A percentile compares a stretch with the other conserved stretches of the same genome.
Evolutionary conservation across 2,888 invertebrate genomes (phyloP).

Genomic region (Phalera bucephala): DNA sequence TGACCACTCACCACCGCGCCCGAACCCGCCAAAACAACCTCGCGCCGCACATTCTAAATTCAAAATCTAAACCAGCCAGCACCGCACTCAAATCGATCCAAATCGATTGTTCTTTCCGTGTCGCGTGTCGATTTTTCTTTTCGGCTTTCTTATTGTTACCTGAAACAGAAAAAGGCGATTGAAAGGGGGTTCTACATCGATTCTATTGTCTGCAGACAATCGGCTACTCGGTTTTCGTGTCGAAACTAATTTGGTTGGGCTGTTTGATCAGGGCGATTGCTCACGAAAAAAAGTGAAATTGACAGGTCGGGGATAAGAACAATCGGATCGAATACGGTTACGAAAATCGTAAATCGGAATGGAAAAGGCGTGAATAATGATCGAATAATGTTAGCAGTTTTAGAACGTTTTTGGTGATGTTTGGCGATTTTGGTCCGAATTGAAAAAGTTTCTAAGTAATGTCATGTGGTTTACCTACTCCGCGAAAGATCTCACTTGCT

Average conservation of each 20-base stretch:
- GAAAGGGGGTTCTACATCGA: conserved; percentile 68
- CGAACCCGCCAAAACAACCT: conserved; percentile 25
- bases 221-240: conserved; percentile 74
- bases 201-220: conserved; percentile 75
- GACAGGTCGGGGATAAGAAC: conserved; percentile 53
- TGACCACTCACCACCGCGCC: conserved; percentile 43
- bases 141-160: conserved; percentile 47
- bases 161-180: conserved; percentile 76
- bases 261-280: conserved; percentile 67
- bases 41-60: conserved; percentile 33
- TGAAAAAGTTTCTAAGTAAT: too few species aligned
- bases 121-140: conserved; percentile 54
- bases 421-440: too few species aligned
- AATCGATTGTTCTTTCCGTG: conserved; percentile 58
- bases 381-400: too few species aligned
- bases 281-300: conserved; percentile 63
- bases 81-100: conserved; percentile 20
- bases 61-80: conserved; percentile 5
- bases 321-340: too few species aligned
- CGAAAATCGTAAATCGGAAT: not conserved
- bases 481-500: too few species aligned
- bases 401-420: too few species aligned
- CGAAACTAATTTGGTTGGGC: conserved; percentile 78
- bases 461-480: too few species aligned
- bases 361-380: conserved; percentile 7